Conservation (phyloP, 2,888 invertebrate genomes). For the Dasypolia templi region DNA sequence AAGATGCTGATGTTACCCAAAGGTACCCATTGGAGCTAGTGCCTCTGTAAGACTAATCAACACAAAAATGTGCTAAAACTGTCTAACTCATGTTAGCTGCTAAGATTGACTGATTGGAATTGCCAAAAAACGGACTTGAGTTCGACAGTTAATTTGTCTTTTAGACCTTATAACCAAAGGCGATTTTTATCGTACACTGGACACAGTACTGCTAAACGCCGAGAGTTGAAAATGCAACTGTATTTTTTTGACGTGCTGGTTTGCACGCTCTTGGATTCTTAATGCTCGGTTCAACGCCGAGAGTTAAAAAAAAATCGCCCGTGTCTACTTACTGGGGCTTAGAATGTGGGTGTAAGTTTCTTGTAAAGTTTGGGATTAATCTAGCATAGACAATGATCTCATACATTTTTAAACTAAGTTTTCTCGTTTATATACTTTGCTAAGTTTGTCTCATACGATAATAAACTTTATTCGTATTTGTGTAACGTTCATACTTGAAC, state of each 20-base stretch:
- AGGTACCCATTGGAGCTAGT: neutral
- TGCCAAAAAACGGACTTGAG: neutral
- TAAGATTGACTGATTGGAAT: neutral
- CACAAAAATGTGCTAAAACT: too few relatives aligned
- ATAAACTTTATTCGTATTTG: neutral
- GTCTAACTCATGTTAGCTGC: too few relatives aligned
- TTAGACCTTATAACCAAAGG: too few relatives aligned
- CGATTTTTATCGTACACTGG: too few relatives aligned
- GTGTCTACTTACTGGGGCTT: too few relatives aligned
- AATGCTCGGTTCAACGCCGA: too few relatives aligned
- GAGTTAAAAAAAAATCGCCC: too few relatives aligned
- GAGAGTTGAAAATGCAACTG: too few relatives aligned
- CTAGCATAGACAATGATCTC: neutral
- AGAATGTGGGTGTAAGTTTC: neutral
- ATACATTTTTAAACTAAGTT: neutral
- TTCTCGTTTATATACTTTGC: neutral
- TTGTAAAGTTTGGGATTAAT: neutral
- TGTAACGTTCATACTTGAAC: too few relatives aligned
- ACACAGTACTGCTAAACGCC: too few relatives aligned
- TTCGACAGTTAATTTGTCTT: neutral
- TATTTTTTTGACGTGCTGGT: too few relatives aligned
- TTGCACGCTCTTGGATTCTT: too few relatives aligned
- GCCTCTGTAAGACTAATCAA: neutral
- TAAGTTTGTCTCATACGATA: neutral
- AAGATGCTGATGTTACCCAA: neutral